Evolutionary conservation across 2,113 vertebrate species (phyloP).

Genomic region (Ranitomeya imitator): DNA sequence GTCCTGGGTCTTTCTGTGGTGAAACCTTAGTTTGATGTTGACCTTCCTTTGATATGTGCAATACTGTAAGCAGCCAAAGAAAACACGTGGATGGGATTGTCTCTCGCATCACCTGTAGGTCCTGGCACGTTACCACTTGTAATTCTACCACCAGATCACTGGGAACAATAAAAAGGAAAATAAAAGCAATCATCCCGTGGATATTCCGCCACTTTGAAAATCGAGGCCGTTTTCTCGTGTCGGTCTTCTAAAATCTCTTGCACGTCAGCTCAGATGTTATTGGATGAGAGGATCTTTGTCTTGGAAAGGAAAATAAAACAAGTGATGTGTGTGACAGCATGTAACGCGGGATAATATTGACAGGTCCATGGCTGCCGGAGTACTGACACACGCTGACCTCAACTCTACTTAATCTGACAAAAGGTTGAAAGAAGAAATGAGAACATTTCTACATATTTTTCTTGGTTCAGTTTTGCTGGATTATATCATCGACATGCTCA

Average conservation of each 20-base stretch:
- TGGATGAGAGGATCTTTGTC: conserved; percentile 20
- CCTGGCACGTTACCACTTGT: conserved; percentile 34
- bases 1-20: not conserved
- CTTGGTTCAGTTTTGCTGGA: not conserved
- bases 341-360: conserved; percentile 47
- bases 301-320: conserved; percentile 33
- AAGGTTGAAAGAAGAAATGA: conserved; percentile 9
- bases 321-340: conserved; percentile 28
- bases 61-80: conserved; percentile 56
- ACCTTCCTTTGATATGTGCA: conserved; percentile 3
- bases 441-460: conserved; percentile 10
- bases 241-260: conserved; percentile 34
- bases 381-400: conserved; percentile 22
- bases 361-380: conserved; percentile 19
- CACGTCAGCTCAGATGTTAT: conserved; percentile 29
- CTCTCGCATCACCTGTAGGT: conserved; percentile 40
- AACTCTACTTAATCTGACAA: conserved; percentile 21
- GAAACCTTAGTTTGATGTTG: conserved; percentile 7
- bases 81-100: conserved; percentile 58
- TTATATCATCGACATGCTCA: conserved; percentile 1
- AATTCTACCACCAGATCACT: conserved; percentile 25
- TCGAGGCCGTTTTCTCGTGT: not conserved
- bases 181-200: conserved; percentile 35
- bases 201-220: not conserved
- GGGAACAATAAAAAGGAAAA: conserved; percentile 47